Percentiles rank a stretch among this genome's conserved stretches.
Evolutionary conservation across 2,797 vertebrate species (phyloP).

Genomic region (Nyctalus aviator): DNA sequence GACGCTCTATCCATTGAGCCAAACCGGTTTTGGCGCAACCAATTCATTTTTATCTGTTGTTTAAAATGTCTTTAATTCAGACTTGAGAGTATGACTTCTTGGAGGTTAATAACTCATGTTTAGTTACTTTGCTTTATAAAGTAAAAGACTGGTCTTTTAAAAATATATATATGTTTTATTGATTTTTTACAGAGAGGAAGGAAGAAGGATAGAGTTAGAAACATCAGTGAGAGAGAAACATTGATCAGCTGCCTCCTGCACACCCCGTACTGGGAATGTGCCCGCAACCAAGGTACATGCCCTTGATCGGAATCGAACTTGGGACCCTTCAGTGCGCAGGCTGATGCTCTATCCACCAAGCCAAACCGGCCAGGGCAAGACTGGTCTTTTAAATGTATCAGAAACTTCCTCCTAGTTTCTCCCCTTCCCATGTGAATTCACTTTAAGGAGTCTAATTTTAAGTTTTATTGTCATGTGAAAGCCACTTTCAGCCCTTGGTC

Average conservation of each 20-base stretch:
- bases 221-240: too few species aligned
- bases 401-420: not conserved
- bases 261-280: too few species aligned
- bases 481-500: not conserved
- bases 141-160: conserved; percentile 35
- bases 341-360: too few species aligned
- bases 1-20: too few species aligned
- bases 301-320: too few species aligned
- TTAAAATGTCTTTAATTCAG: conserved; percentile 56
- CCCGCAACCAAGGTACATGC: too few species aligned
- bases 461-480: conserved; percentile 59
- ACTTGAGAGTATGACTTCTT: not conserved
- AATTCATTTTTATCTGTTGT: conserved; percentile 56
- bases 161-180: too few species aligned
- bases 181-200: too few species aligned
- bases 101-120: not conserved
- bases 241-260: too few species aligned
- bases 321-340: too few species aligned
- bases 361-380: not conserved
- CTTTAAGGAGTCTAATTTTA: conserved; percentile 32
- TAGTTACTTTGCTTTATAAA: conserved; percentile 58
- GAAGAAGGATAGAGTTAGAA: too few species aligned
- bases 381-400: conserved; percentile 19
- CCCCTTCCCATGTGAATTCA: not conserved
- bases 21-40: too few species aligned